These are phyloP conservation scores for Cacatua alba DNA, from an alignment of 2,113 vertebrate genomes.

Conservation along the genomic window DNA sequence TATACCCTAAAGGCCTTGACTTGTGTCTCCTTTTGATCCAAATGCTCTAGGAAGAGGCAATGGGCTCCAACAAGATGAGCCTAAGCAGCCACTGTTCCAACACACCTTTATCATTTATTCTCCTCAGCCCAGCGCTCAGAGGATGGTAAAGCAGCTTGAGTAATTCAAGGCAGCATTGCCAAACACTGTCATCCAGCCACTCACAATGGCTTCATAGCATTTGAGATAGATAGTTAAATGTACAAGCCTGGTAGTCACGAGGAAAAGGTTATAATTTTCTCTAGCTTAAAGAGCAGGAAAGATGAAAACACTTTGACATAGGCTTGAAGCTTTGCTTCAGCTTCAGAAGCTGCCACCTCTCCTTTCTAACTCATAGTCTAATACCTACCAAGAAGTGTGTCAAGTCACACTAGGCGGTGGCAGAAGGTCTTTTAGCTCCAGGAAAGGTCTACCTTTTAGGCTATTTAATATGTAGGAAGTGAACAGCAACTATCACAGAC, in stretches of 20 bases:
- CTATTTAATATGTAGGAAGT: background rate
- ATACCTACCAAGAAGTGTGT: background rate
- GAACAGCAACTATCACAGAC: background rate
- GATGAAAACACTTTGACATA: background rate
- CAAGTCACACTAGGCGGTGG: background rate
- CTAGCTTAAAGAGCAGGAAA: background rate
- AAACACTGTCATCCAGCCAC: background rate
- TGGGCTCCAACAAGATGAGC: background rate
- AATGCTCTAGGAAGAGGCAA: background rate
- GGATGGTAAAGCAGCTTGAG: background rate
- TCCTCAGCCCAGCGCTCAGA: rapidly evolving
- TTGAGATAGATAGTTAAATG: background rate
- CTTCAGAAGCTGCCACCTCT: background rate
- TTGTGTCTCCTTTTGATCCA: background rate
- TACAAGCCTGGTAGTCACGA: background rate
- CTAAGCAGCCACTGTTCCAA: background rate
- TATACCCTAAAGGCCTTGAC: background rate
- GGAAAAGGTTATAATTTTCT: background rate
- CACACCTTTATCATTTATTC: background rate
- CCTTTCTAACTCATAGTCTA: background rate
- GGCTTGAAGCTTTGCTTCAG: background rate
- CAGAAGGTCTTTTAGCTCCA: background rate
- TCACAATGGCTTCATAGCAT: background rate
- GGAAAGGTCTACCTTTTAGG: background rate
- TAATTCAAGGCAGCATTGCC: background rate